These are phyloP conservation scores for Timema cristinae DNA, from an alignment of 2,888 invertebrate genomes.

Conservation along the genomic window DNA sequence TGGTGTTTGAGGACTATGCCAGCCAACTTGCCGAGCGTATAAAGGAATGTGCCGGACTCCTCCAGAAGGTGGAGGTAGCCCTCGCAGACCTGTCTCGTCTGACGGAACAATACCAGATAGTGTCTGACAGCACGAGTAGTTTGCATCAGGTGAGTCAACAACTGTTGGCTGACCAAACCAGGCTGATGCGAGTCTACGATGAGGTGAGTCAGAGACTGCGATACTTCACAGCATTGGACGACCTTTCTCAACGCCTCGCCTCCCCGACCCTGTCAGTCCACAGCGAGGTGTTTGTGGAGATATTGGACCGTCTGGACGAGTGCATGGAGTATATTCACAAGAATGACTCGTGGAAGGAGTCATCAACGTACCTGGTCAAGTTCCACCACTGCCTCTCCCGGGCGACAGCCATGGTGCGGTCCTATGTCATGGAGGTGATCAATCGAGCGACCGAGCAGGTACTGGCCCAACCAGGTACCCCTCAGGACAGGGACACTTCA, in stretches of 20 bases:
- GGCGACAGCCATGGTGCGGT: constrained; percentile 73
- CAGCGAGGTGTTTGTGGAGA: constrained; percentile 75
- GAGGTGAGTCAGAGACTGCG: constrained; percentile 75
- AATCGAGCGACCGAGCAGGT: constrained; percentile 76
- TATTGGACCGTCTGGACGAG: constrained; percentile 79
- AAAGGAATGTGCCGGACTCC: constrained; percentile 64
- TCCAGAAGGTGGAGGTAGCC: constrained; percentile 62
- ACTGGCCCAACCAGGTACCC: constrained; percentile 43
- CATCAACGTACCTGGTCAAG: constrained; percentile 73
- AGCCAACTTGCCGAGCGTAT: constrained; percentile 64
- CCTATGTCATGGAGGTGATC: constrained; percentile 72
- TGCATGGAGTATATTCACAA: constrained; percentile 78
- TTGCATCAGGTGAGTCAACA: constrained; percentile 90
- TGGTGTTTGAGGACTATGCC: constrained; percentile 64
- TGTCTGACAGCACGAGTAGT: constrained; percentile 88
- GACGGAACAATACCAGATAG: constrained; percentile 75
- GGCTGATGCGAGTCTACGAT: constrained; percentile 73
- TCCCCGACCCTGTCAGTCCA: constrained; percentile 78
- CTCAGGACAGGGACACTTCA: constrained; percentile 57
- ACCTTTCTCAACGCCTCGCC: constrained; percentile 71
- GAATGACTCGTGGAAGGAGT: constrained; percentile 85
- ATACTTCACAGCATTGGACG: constrained; percentile 82
- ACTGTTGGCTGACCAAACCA: constrained; percentile 81
- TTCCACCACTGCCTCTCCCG: constrained; percentile 80
- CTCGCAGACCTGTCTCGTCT: constrained; percentile 68